Base-by-base conservation (phyloP, 2,797 vertebrate genomes). In the Megalops cyprinoides region DNA sequence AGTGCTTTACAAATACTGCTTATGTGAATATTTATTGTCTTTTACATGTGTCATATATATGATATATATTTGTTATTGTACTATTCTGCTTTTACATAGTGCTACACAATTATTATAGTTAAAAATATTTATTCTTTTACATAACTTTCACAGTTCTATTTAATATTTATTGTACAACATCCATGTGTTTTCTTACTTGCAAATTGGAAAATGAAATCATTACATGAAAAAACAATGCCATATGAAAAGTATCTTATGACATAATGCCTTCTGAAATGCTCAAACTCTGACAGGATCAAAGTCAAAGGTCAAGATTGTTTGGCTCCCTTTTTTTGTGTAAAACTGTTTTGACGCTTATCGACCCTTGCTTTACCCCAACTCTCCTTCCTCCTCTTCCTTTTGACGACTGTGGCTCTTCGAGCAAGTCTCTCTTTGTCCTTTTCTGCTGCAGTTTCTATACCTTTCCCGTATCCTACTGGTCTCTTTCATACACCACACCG, bases 361-460 rank as follows among this genome's bases (percentile, higher is more conserved):
- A 25, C 2, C n/a, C n/a, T 23, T 58, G 56, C 58, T 31, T 62
- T 62, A 0, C 28, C 6, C 23, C 56, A 58, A 18, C 7, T 25
- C 15, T 58, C 53, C 23, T 56, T 77, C 49, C 49, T 15, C 34
- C 46, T 34, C n/a, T 34, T 31, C 42, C 46, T 60, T 62, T 12
- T 12, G 53, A 60, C 48, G 34, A 39, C 20, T 7, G 23, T 79
- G 8, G 42, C 34, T 31, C 3, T 25, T 55, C 4, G n/a, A n/a
- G 67, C 18, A 1, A 28, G 56, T 28, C 3, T 60, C 2, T 60
- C 18, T 46, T n/a, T n/a, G 31, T 56, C 12, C 51, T 34, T 51
- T 60, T 79, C 67, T 71, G 7, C 84, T 23, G 67, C 10, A 48
- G 25, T 80, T 31, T 73, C 39, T 60, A 10, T 53, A 73, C 42